These are phyloP conservation scores for Chauna torquata DNA, from an alignment of 2,113 vertebrate species.

Conservation along the genomic window DNA sequence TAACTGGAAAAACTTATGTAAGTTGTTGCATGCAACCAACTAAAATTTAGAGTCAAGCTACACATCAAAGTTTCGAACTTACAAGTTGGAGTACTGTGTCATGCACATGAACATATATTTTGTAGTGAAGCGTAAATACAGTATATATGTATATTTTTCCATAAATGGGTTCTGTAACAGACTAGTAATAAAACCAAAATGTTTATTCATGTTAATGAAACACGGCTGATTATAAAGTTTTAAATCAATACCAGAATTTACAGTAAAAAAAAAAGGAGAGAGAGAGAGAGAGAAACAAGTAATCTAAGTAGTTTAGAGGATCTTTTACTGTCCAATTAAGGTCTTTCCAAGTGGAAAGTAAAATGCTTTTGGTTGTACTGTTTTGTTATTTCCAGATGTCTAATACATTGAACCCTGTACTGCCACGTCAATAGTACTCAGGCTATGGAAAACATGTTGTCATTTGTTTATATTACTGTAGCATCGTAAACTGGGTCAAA, in stretches of 20 bases:
- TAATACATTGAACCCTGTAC: slow-evolving; percentile 13
- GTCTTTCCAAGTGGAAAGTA: slow-evolving; percentile 34
- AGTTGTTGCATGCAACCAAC: background rate
- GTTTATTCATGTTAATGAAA: background rate
- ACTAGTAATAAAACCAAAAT: background rate
- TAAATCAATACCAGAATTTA: background rate
- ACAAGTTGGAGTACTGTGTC: background rate
- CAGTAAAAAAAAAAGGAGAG: background rate
- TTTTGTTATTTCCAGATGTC: slow-evolving; percentile 57
- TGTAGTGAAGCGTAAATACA: background rate
- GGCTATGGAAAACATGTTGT: slow-evolving; percentile 7
- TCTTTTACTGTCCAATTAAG: slow-evolving; percentile 11
- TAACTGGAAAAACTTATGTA: background rate
- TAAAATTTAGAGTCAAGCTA: background rate
- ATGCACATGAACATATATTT: background rate
- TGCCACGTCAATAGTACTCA: slow-evolving; percentile 33
- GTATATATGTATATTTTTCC: background rate
- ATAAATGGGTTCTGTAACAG: background rate
- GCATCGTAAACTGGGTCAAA: background rate
- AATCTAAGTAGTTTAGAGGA: background rate
- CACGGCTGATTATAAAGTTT: background rate
- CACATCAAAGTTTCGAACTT: background rate
- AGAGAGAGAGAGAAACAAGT: background rate
- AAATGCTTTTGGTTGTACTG: slow-evolving; percentile 23
- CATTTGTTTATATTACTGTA: slow-evolving; percentile 5